Evolutionary conservation across 2,888 invertebrate species (phyloP), one percentile per base, ranked within the genome.

Genomic region (Adelphocoris suturalis): DNA sequence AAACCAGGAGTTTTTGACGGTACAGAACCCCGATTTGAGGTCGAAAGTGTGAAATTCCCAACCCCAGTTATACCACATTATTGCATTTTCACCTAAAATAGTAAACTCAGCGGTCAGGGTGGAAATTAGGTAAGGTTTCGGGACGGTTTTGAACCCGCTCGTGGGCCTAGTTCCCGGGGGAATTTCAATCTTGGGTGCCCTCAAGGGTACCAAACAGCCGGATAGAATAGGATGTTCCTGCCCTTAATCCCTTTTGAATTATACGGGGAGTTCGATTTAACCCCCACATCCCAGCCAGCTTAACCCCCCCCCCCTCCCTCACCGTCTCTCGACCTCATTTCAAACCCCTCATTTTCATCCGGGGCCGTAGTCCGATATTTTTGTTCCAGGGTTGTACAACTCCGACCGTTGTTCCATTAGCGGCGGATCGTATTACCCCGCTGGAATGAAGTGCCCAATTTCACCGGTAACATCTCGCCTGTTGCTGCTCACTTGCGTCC

Each of bases 181-280:
- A 78, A 78, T 78, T 78, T 78, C 78, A 37, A 78, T 78, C 78
- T 78, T 78, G 78, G 78, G 46, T 14, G 46, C 78, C 78, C 78
- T 37, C 78, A 5, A 46, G 78, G 78, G 78, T 78, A 78, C 37
- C 78, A 78, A 78, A 78, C 78, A 78, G 78, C 3, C 2, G 78
- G 78, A 78, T 78, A 78, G 78, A 78, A 78, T 78, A 78, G 78
- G 78, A 78, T 78, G 78, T 78, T 78, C 78, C 37, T n/a, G 78
- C 46, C 78, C 78, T 46, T 78, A 78, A 78, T 78, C 78, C 78
- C 78, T 78, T 78, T 78, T 78, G 78, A 78, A 78, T 78, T 78
- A 78, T 78, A 78, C 78, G 78, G 37, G 78, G 46, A 78, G 78
- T 78, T 78, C 78, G 78, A 78, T 78, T 78, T 78, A 78, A 78